A percentile compares a stretch with the other conserved stretches of the same genome.
Evolutionary conservation across 1,140 invertebrate genomes (phyloP).

Genomic region (Rhyacophila brunnea): DNA sequence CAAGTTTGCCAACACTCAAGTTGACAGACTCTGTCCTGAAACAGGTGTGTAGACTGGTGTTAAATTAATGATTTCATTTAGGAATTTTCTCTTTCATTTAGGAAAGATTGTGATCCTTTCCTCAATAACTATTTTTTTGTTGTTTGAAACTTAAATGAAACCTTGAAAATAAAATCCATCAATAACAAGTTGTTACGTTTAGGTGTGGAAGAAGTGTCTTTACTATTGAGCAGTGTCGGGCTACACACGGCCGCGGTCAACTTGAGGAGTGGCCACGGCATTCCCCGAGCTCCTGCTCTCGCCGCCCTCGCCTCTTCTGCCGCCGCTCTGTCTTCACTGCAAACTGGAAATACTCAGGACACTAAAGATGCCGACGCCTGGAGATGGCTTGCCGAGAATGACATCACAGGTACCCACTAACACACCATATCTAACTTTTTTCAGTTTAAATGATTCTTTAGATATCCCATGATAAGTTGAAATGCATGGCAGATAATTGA

Average conservation of each 20-base stretch:
- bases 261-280: slow-evolving; percentile 12
- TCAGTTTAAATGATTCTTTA: no score
- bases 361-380: slow-evolving; percentile 23
- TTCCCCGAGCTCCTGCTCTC: slow-evolving; percentile 23
- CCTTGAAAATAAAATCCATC: no score
- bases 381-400: slow-evolving; percentile 30
- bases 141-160: no score
- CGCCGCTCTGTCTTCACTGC: slow-evolving; percentile 14
- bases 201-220: slow-evolving; percentile 33
- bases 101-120: no score
- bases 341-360: neutral
- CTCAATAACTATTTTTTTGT: no score
- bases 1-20: slow-evolving; percentile 32
- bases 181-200: no score
- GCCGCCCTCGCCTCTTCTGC: slow-evolving; percentile 26
- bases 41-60: slow-evolving; percentile 19
- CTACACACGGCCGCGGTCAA: slow-evolving; percentile 24
- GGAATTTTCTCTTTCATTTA: no score
- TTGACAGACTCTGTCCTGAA: slow-evolving; percentile 31
- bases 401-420: slow-evolving; percentile 26
- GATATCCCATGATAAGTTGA: no score
- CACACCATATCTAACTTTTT: no score
- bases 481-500: no score
- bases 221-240: slow-evolving; percentile 26
- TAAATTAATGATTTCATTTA: slow-evolving; percentile 27